These are phyloP conservation scores for Coenonympha arcania DNA, from an alignment of 2,888 invertebrate genomes.

Conservation along the genomic window DNA sequence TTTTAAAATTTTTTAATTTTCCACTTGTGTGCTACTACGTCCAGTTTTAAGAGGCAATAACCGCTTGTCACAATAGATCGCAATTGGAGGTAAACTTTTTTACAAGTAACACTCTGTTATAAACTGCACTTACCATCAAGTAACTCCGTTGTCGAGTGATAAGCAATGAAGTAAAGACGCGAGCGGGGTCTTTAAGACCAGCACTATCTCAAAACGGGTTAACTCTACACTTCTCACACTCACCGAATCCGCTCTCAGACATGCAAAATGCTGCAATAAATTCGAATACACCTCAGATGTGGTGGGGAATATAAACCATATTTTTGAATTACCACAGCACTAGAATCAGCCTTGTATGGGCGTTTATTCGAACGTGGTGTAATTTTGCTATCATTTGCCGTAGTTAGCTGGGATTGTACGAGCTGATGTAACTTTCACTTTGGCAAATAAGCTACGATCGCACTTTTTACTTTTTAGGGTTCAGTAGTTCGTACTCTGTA, in stretches of 20 bases:
- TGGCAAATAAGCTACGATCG: not conserved
- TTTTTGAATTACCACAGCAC: slow-evolving; percentile 23
- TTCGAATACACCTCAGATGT: slow-evolving; percentile 22
- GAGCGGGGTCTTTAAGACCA: too few relatives aligned
- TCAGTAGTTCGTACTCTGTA: too few relatives aligned
- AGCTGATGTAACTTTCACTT: slow-evolving; percentile 8
- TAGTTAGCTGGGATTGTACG: slow-evolving; percentile 12
- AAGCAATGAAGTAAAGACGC: too few relatives aligned
- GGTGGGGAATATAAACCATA: slow-evolving; percentile 12
- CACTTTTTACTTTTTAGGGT: too few relatives aligned
- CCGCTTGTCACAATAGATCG: too few relatives aligned
- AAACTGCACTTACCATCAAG: too few relatives aligned
- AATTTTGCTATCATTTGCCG: slow-evolving; percentile 23
- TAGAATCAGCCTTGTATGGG: slow-evolving; percentile 16
- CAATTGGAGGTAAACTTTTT: too few relatives aligned
- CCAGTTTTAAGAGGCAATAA: too few relatives aligned
- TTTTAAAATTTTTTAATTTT: too few relatives aligned
- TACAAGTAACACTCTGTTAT: too few relatives aligned
- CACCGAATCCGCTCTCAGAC: slow-evolving; percentile 27
- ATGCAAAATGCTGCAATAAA: slow-evolving; percentile 31
- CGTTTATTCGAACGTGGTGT: slow-evolving; percentile 15
- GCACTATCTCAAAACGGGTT: not conserved
- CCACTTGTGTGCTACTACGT: too few relatives aligned
- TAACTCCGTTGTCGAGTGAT: too few relatives aligned
- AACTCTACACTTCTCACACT: slow-evolving; percentile 21